Evolutionary conservation across 2,797 vertebrate species (phyloP), one percentile per base, ranked within the genome.

Genomic region (Syndactyla subalaris): DNA sequence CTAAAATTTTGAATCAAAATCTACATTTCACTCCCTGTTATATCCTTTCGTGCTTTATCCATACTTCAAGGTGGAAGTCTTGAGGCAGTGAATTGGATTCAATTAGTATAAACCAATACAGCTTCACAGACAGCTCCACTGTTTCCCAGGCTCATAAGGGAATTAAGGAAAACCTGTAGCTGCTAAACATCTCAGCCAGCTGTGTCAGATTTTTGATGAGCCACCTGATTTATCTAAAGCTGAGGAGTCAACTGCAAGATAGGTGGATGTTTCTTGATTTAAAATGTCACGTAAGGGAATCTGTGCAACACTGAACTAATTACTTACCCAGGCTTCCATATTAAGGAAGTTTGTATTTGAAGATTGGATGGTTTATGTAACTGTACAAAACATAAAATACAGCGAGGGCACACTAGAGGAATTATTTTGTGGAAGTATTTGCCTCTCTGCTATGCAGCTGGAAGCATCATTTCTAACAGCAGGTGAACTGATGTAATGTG

Each of bases 401-500:
- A 2, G 2, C 32, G 51, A 76, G 27, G 54, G 41, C 24, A 8
- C 76, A 32, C 7, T 57, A 58, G 39, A 20, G 52, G 22, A 67
- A 26, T 67, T 72, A 34, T 70, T 88, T 57, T 52, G 32, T 73
- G 48, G 67, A 76, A 84, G 36, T 84, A 57, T 71, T 91, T 96
- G 36, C 45, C 24, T 84, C 82, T 78, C 43, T 74, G 52, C 32
- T 65, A n/a, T 85, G 61, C 55, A 88, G 27, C 79, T 86, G 59
- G 52, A 70, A 79, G 30, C 20, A 15, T 49, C 58, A n/a, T 73
- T 94, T 21, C 59, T 89, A 86, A 70, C 52, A 93, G 84, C 55
- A 51, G 63, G 51, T 95, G 23, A 52, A 65, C 68, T 97, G 77
- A 95, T 77, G 34, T 32, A 38, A 85, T 96, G 41, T 89, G 54